Evolutionary conservation across 2,113 vertebrate genomes (phyloP), one percentile per base, ranked within the genome.

Genomic region (Neotragus moschatus): DNA sequence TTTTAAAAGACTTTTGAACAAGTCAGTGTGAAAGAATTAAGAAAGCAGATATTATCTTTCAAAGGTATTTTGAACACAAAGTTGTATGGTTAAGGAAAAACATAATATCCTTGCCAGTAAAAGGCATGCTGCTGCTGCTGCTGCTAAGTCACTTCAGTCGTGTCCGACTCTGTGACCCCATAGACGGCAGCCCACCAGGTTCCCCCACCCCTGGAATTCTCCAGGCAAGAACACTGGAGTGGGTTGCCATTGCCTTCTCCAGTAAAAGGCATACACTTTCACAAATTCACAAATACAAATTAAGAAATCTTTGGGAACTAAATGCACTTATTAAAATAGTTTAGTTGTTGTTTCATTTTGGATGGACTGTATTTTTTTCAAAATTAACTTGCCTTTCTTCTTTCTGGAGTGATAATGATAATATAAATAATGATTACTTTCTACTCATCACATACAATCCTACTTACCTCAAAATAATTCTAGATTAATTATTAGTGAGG

Each of bases 61-160:
- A 95, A 94, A 95, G 61, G 43, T 82, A 87, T 95, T 94, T 81
- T 81, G 12, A 88, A 96, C 91, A 91, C 16, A 55, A 96, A 96
- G 23, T 92, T 84, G 30, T 33, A 75, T 58, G 13, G 28, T 86
- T 92, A 89, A 84, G 26, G 56, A 60, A 75, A 94, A 97, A 89
- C 45, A 84, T 3, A 70, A 61, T 51, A 49, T 47, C 53, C 39
- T 96, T 91, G 84, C 56, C 61, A 86, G 36, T 61, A 77, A 92
- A 1, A 73, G 14, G 45, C 73, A 56, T 2, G 60, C 60, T 61
- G 58, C 58, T 60, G 56, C 56, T 56, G 56, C 56, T 5, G 58
- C 60, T 61, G 60, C 60, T 61, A 13, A 30, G 58, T 61, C 58
- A 30, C 58, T 30, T 61, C 58, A 61, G 13, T 30, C 28, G 12